Evolutionary conservation across 2,113 vertebrate species (phyloP).

Genomic region (Phalacrocorax brasilianus): DNA sequence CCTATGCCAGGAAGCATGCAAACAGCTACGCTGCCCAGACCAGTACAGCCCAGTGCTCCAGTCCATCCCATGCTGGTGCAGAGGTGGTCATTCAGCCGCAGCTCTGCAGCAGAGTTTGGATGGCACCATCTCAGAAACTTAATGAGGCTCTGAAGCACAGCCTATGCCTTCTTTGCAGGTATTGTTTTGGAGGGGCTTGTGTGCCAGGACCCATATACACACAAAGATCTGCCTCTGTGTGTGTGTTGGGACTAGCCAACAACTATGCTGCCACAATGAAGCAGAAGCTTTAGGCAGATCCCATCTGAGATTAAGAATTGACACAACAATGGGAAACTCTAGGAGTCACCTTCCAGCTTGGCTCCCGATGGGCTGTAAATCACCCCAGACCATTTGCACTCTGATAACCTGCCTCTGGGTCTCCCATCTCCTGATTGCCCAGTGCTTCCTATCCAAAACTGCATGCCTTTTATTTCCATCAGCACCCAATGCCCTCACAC

Average conservation of each 20-base stretch:
- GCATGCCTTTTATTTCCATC: neutral
- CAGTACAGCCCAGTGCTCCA: neutral
- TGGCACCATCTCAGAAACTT: neutral
- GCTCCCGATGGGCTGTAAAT: neutral
- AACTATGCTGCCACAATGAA: neutral
- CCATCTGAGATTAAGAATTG: neutral
- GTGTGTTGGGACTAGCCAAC: neutral
- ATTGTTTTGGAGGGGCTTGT: neutral
- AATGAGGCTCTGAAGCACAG: neutral
- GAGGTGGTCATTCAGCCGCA: neutral
- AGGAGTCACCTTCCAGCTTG: neutral
- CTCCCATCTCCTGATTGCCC: neutral
- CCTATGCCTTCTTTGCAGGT: neutral
- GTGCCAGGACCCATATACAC: neutral
- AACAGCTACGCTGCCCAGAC: neutral
- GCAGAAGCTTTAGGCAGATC: neutral
- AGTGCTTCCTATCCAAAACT: neutral
- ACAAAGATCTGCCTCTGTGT: neutral
- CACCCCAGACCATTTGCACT: neutral
- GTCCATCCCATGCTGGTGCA: neutral
- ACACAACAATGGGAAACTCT: neutral
- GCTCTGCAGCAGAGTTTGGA: neutral
- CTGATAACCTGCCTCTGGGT: neutral
- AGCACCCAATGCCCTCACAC: neutral
- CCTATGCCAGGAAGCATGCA: neutral